phyloP scores from a whole-genome alignment of 2,888 invertebrate genomes.

The Augochlorella aurata region DNA sequence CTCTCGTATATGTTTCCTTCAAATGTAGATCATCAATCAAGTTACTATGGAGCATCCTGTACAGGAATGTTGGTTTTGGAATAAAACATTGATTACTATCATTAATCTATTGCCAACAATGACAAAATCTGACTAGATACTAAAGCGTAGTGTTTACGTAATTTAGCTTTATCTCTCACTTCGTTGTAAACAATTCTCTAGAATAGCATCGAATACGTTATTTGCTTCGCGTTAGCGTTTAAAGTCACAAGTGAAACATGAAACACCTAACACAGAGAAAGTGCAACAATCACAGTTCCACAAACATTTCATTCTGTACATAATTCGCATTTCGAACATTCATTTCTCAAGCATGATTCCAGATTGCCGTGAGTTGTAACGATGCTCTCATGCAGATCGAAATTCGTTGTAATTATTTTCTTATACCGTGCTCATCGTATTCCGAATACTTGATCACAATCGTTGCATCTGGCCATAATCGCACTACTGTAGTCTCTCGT shows the following conservation, averaged over 20 bases:
- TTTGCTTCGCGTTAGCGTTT: slow-evolving; percentile 43
- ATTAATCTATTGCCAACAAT: slow-evolving; percentile 58
- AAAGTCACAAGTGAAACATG: slow-evolving; percentile 31
- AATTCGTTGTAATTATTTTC: slow-evolving; percentile 34
- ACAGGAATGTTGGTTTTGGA: slow-evolving; percentile 60
- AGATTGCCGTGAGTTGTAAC: slow-evolving; percentile 6
- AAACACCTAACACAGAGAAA: slow-evolving; percentile 21
- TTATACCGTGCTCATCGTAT: slow-evolving; percentile 28
- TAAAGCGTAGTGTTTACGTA: slow-evolving; percentile 51
- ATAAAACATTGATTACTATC: slow-evolving; percentile 52
- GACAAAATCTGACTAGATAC: slow-evolving; percentile 55
- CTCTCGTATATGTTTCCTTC: slow-evolving; percentile 60
- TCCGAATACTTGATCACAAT: slow-evolving; percentile 27
- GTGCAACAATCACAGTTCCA: slow-evolving; percentile 32
- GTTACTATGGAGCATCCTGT: slow-evolving; percentile 52
- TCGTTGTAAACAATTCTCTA: slow-evolving; percentile 54
- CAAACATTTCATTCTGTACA: slow-evolving; percentile 55
- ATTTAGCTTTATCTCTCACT: slow-evolving; percentile 55
- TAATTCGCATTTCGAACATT: slow-evolving; percentile 45
- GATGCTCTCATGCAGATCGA: slow-evolving; percentile 6
- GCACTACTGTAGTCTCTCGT: slow-evolving; percentile 10
- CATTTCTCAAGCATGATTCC: slow-evolving; percentile 34
- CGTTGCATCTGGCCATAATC: slow-evolving; percentile 26
- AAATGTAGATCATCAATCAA: slow-evolving; percentile 28
- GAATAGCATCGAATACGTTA: slow-evolving; percentile 35